These are phyloP conservation scores for Physeter macrocephalus DNA, from an alignment of 2,113 vertebrate genomes.

Conservation along the genomic window DNA sequence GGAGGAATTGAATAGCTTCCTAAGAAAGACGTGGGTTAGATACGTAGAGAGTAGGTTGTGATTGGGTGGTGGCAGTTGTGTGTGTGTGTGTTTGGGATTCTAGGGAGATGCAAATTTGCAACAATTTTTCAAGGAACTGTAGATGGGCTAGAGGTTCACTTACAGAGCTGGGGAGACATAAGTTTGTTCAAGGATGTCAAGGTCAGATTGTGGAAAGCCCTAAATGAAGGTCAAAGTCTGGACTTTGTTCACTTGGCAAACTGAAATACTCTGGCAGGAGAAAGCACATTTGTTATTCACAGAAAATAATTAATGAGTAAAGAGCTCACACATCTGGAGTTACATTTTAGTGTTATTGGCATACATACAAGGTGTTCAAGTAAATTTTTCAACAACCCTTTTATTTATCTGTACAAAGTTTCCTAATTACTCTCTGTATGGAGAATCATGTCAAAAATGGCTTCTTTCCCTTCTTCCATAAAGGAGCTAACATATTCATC, in stretches of 20 bases:
- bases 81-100: not conserved
- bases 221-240: not conserved
- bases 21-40: not conserved
- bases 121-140: not conserved
- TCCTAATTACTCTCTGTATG: not conserved
- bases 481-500: not conserved
- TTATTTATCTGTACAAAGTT: not conserved
- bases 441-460: not conserved
- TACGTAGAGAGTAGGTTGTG: not conserved
- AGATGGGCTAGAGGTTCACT: not conserved
- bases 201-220: not conserved
- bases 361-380: not conserved
- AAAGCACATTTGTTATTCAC: not conserved
- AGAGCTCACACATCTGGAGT: not conserved
- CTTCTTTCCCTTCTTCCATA: not conserved
- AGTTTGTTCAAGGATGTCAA: not conserved
- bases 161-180: not conserved
- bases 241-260: not conserved
- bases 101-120: not conserved
- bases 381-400: not conserved
- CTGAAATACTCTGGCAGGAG: not conserved
- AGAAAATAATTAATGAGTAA: constrained; percentile 25
- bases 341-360: not conserved
- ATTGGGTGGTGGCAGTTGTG: not conserved
- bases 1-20: not conserved